Conservation (phyloP, 1,140 invertebrate genomes). For the Trichonephila inaurata region DNA sequence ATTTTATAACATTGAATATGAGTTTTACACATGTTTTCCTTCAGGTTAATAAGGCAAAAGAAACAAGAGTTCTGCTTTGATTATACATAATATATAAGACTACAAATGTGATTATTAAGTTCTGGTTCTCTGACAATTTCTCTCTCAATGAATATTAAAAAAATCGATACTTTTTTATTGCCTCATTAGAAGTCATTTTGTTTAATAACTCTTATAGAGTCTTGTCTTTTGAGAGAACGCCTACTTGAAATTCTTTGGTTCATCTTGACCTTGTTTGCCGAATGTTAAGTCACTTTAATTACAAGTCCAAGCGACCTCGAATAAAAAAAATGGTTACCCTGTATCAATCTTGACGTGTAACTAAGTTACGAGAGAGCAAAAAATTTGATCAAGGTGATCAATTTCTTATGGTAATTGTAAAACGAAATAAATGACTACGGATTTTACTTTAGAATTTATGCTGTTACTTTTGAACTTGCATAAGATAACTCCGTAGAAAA, state of each 20-base stretch:
- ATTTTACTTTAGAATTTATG: neutral
- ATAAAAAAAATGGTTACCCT: conserved; percentile 39
- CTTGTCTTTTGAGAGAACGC: conserved; percentile 11
- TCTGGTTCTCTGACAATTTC: neutral
- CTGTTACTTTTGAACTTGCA: neutral
- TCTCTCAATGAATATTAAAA: neutral
- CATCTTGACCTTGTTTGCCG: conserved; percentile 42
- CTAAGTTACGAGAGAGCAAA: neutral
- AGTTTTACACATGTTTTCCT: too few relatives aligned
- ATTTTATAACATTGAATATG: too few relatives aligned
- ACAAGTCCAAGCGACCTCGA: neutral
- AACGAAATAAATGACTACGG: neutral
- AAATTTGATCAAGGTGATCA: conserved; percentile 30
- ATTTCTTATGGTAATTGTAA: conserved; percentile 36
- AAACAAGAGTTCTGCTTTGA: too few relatives aligned
- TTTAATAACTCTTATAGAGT: neutral
- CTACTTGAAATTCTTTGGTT: conserved; percentile 53
- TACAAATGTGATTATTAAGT: too few relatives aligned
- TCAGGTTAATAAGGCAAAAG: too few relatives aligned
- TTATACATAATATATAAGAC: too few relatives aligned
- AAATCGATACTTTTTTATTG: neutral
- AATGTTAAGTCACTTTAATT: conserved; percentile 39
- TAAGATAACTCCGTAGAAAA: neutral
- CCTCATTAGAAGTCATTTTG: neutral
- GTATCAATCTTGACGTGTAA: conserved; percentile 22